Evolutionary conservation across 2,797 vertebrate species (phyloP).

Genomic region (Fratercula arctica): DNA sequence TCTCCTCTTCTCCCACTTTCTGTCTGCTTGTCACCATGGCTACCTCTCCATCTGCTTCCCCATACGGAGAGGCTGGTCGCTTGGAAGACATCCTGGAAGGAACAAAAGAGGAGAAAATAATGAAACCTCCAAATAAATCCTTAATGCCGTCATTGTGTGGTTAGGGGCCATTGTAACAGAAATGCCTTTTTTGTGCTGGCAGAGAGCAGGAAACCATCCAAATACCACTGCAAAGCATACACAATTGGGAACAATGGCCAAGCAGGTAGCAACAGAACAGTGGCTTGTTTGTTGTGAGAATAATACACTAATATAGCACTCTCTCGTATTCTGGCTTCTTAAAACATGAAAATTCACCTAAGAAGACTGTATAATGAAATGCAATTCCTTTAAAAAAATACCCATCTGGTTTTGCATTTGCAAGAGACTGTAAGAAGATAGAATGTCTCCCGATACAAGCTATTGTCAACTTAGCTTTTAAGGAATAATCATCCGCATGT

Average conservation of each 20-base stretch:
- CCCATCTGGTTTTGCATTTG: constrained; percentile 72
- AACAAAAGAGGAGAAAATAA: constrained; percentile 86
- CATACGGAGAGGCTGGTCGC: constrained; percentile 99
- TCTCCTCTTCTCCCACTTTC: constrained; percentile 98
- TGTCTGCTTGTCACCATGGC: constrained; percentile 99
- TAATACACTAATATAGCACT: constrained; percentile 82
- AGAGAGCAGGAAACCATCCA: constrained; percentile 84
- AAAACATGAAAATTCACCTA: constrained; percentile 81
- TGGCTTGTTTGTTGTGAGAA: constrained; percentile 83
- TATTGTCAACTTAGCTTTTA: constrained; percentile 34
- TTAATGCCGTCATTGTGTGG: constrained; percentile 86
- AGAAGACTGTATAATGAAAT: constrained; percentile 77
- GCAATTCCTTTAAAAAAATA: constrained; percentile 73
- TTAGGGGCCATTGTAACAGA: constrained; percentile 86
- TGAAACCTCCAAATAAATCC: constrained; percentile 89
- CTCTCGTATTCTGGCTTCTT: constrained; percentile 79
- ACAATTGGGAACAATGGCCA: constrained; percentile 84
- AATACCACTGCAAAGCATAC: constrained; percentile 83
- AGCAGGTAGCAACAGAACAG: constrained; percentile 85
- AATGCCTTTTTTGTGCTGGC: constrained; percentile 85
- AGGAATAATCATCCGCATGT: not conserved
- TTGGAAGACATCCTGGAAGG: constrained; percentile 99
- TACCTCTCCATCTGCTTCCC: constrained; percentile 99
- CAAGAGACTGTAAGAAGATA: constrained; percentile 69
- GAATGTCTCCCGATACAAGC: constrained; percentile 53